A percentile compares a stretch with the other conserved stretches of the same genome.
Evolutionary conservation across 30 jellyfish, hydroid and myxozoan species (phyloP).

Genomic region (Catostylus mosaicus): DNA sequence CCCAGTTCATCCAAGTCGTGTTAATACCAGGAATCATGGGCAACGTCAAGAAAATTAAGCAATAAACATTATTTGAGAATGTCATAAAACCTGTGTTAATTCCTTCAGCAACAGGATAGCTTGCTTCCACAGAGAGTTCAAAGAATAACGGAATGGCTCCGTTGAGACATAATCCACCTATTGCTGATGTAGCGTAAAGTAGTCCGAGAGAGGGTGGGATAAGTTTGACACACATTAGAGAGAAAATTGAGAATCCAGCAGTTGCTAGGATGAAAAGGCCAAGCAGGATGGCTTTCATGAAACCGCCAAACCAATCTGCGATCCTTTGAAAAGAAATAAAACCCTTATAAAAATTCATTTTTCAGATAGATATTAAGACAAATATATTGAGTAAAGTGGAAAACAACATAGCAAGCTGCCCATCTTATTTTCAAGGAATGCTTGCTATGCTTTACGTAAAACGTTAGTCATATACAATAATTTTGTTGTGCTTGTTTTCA

Average conservation of each 20-base stretch:
- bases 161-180: conserved; percentile 95
- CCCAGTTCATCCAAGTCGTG: conserved; percentile 99
- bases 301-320: conserved; percentile 97
- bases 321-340: too few species aligned
- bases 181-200: conserved; percentile 76
- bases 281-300: conserved; percentile 80
- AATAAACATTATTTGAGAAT: conserved; percentile 91
- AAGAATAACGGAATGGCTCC: conserved; percentile 98
- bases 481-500: too few species aligned
- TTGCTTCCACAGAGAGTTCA: conserved; percentile 97
- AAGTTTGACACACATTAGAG: conserved; percentile 80
- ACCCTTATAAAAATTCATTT: too few species aligned
- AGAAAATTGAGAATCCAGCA: conserved; percentile 81
- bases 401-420: too few species aligned
- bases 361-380: too few species aligned
- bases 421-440: too few species aligned
- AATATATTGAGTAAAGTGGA: too few species aligned
- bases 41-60: conserved; percentile 84
- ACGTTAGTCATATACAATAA: too few species aligned
- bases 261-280: conserved; percentile 85
- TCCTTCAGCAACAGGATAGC: conserved; percentile 99
- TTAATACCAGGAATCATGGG: conserved; percentile 95
- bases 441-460: too few species aligned
- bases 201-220: conserved; percentile 87
- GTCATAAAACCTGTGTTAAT: conserved; percentile 99